phyloP scores from a whole-genome alignment of 2,888 invertebrate species.

The Platycheirus rosarum region DNA sequence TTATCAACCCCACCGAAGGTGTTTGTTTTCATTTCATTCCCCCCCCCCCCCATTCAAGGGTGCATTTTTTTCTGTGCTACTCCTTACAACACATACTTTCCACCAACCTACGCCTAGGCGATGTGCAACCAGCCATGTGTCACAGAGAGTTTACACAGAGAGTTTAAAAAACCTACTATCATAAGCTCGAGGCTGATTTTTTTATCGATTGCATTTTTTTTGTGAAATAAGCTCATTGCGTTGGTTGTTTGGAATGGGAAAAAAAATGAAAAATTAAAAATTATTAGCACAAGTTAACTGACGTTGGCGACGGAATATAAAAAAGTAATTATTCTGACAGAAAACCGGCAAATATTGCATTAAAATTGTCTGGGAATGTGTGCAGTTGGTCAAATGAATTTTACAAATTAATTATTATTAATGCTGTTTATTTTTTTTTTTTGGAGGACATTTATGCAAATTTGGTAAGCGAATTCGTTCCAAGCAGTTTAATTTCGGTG shows the following conservation, averaged over 20 bases:
- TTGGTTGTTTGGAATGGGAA: neutral
- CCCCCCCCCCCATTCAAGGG: too few species aligned
- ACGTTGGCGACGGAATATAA: neutral
- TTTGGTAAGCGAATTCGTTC: too few species aligned
- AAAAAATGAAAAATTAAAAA: neutral
- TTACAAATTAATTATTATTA: neutral
- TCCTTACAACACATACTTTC: neutral
- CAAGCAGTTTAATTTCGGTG: too few species aligned
- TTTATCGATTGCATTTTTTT: neutral
- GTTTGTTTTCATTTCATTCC: neutral
- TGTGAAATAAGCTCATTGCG: neutral
- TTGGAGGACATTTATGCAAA: too few species aligned
- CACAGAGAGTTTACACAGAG: neutral
- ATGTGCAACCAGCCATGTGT: neutral
- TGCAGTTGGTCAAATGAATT: neutral
- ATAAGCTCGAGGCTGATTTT: neutral
- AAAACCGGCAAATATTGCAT: neutral
- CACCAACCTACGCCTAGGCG: neutral
- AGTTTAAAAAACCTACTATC: neutral
- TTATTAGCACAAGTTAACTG: neutral
- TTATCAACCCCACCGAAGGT: neutral
- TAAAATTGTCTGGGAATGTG: neutral
- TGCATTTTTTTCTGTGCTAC: neutral
- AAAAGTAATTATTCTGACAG: neutral
- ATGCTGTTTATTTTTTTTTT: neutral